These are phyloP conservation scores for Silurus meridionalis DNA, from an alignment of 2,113 vertebrate species.

Conservation along the genomic window DNA sequence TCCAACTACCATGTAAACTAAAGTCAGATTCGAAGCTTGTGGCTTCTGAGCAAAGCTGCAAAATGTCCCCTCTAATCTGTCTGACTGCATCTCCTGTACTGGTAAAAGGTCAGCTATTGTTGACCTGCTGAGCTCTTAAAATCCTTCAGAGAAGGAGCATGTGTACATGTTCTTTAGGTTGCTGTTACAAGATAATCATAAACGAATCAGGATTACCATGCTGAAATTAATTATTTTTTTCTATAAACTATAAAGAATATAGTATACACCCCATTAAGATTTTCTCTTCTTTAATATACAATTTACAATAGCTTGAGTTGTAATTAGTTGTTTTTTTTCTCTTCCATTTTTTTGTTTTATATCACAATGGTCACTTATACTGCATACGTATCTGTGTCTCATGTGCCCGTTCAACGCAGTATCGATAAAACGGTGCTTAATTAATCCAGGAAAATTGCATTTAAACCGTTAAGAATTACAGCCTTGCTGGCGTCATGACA, in stretches of 20 bases:
- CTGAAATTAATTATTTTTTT: neutral
- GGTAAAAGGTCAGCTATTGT: neutral
- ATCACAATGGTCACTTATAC: neutral
- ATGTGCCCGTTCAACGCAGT: neutral
- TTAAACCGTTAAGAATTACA: neutral
- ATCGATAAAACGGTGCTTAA: neutral
- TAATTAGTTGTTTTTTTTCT: neutral
- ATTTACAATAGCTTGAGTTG: too few relatives aligned
- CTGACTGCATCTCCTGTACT: neutral
- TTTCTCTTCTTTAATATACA: neutral
- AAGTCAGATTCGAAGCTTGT: neutral
- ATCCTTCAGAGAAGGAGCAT: slow-evolving; percentile 1
- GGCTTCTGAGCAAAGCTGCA: slow-evolving; percentile 2
- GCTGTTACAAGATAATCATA: neutral
- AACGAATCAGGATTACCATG: neutral
- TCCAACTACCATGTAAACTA: neutral
- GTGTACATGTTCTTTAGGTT: slow-evolving; percentile 5
- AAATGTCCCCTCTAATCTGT: neutral
- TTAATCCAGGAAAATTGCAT: neutral
- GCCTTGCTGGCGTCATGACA: neutral
- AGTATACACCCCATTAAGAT: neutral
- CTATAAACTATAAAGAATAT: neutral
- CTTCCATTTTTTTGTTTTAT: neutral
- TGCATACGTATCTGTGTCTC: neutral
- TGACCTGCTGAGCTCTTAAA: slow-evolving; percentile 24